Evolutionary conservation across 1,140 invertebrate species (phyloP).

Genomic region (Drosophila nigrodunni): DNA sequence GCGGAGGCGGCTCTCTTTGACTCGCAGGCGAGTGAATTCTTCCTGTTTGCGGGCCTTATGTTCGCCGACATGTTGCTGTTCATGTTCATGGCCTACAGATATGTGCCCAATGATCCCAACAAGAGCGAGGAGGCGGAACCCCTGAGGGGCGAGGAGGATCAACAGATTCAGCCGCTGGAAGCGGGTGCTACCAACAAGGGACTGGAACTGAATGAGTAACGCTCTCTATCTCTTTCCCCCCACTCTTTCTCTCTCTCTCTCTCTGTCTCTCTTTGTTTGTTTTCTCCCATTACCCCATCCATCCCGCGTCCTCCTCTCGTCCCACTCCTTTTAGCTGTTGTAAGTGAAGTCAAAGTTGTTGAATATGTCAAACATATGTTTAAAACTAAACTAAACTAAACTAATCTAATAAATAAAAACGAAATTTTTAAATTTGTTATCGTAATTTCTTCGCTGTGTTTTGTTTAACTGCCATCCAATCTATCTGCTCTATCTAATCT

Average conservation of each 20-base stretch:
- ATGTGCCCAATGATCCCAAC: slow-evolving; percentile 85
- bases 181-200: slow-evolving; percentile 72
- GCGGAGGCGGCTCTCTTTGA: slow-evolving; percentile 84
- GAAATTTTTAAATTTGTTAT: slow-evolving; percentile 30
- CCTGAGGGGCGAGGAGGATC: slow-evolving; percentile 43
- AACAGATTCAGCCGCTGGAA: slow-evolving; percentile 41
- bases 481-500: slow-evolving; percentile 16
- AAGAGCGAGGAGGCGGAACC: slow-evolving; percentile 50
- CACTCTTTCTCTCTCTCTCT: background rate
- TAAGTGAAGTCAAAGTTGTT: slow-evolving; percentile 56
- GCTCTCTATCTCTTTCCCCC: slow-evolving; percentile 3
- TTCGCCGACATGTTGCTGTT: slow-evolving; percentile 92
- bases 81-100: slow-evolving; percentile 89
- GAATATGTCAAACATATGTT: slow-evolving; percentile 61
- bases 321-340: slow-evolving; percentile 52
- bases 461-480: background rate
- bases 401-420: slow-evolving; percentile 50
- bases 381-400: slow-evolving; percentile 37
- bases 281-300: background rate
- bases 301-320: background rate
- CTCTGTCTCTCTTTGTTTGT: too few relatives aligned
- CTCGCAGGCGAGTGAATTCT: slow-evolving; percentile 90
- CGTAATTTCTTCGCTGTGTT: slow-evolving; percentile 9
- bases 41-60: slow-evolving; percentile 95
- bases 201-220: slow-evolving; percentile 41